A percentile compares a stretch with the other conserved stretches of the same genome.
These are phyloP conservation scores for Apomyelois bistriatella DNA, from an alignment of 2,888 invertebrate species.

Conservation along the genomic window DNA sequence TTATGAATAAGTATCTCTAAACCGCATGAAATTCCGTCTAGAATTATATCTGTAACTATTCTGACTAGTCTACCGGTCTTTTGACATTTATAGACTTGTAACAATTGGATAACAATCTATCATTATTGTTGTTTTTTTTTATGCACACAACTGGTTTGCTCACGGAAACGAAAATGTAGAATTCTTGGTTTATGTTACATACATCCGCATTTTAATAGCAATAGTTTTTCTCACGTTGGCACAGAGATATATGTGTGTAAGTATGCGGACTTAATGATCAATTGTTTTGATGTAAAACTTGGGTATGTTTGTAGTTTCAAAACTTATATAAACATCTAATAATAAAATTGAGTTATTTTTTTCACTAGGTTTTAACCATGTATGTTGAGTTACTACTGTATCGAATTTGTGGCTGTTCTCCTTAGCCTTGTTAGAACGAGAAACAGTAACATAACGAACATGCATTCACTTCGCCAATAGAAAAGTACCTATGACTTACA, in stretches of 20 bases:
- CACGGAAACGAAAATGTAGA: constrained; percentile 30
- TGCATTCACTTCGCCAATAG: too few species aligned
- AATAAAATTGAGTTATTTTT: too few species aligned
- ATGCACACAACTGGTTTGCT: constrained; percentile 31
- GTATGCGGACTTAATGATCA: neutral
- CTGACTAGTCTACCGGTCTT: neutral
- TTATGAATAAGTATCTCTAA: too few species aligned
- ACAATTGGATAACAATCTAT: constrained; percentile 18
- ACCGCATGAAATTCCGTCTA: neutral
- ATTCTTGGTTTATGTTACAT: constrained; percentile 17
- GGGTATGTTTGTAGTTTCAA: neutral
- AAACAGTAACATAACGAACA: too few species aligned
- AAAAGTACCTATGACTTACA: too few species aligned
- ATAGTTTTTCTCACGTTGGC: constrained; percentile 20
- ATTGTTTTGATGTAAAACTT: neutral
- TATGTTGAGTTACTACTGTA: too few species aligned
- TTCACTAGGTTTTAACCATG: too few species aligned
- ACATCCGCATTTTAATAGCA: constrained; percentile 24
- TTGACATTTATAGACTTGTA: neutral
- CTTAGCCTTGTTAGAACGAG: too few species aligned
- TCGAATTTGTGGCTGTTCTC: too few species aligned
- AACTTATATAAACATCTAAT: too few species aligned
- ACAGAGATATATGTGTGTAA: constrained; percentile 2
- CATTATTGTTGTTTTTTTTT: constrained; percentile 28
- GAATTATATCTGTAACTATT: neutral